Conservation (phyloP, 2,797 vertebrate genomes). For the Crenuchus spilurus region DNA sequence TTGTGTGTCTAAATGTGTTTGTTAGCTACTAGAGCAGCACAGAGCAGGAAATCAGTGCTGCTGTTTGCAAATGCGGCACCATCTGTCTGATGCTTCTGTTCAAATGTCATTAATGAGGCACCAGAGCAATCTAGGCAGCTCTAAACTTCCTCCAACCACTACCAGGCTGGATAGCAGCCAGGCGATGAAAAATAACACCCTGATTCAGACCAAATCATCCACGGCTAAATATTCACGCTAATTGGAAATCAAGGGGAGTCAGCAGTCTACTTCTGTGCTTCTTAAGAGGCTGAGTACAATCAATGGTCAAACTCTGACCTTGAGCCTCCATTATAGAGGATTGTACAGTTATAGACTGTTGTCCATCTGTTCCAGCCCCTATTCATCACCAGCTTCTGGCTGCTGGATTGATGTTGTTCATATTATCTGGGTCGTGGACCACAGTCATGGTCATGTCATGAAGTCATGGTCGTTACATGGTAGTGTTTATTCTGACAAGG, state of each 20-base stretch:
- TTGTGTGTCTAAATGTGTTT: constrained; percentile 1
- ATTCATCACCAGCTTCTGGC: too few species aligned
- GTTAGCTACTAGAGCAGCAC: neutral
- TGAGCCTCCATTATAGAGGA: too few species aligned
- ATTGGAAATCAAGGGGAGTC: neutral
- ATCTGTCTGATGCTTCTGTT: constrained; percentile 41
- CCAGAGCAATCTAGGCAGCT: constrained; percentile 18
- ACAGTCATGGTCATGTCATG: too few species aligned
- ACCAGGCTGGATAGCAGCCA: constrained; percentile 6
- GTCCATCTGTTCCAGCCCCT: too few species aligned
- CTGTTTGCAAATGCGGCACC: constrained; percentile 34
- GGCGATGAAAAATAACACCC: neutral
- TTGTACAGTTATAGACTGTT: too few species aligned
- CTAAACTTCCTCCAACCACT: constrained; percentile 22
- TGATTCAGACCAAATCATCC: neutral
- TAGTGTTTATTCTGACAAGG: too few species aligned
- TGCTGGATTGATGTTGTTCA: too few species aligned
- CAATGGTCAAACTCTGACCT: too few species aligned
- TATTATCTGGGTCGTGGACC: too few species aligned
- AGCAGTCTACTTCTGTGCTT: neutral
- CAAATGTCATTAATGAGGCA: constrained; percentile 27
- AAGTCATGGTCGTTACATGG: too few species aligned
- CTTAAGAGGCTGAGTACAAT: neutral
- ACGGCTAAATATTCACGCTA: neutral
- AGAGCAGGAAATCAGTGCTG: constrained; percentile 30